These are phyloP conservation scores for Oceanodroma leucorhoa DNA, from an alignment of 2,797 vertebrate genomes.

Conservation along the genomic window DNA sequence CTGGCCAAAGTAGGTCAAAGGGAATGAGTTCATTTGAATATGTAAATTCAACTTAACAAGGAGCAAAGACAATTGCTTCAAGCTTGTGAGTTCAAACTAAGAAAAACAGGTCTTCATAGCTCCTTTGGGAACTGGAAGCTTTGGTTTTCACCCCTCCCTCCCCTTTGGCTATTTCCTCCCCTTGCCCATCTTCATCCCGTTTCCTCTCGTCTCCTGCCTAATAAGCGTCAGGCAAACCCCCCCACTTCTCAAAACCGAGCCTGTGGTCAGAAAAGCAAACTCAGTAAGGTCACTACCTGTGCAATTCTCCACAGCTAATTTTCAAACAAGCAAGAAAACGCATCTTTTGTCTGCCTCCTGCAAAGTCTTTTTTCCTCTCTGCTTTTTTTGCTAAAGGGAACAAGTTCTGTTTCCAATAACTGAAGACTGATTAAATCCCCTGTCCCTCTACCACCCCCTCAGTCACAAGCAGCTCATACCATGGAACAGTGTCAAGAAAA, in stretches of 20 bases:
- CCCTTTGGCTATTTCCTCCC: not conserved
- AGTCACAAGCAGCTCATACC: not conserved
- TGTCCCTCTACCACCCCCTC: not conserved
- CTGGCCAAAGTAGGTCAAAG: conserved; percentile 14
- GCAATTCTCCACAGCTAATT: not conserved
- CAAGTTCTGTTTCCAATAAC: not conserved
- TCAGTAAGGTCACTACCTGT: not conserved
- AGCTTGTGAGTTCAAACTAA: not conserved
- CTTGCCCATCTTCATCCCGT: not conserved
- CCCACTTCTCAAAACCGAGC: not conserved
- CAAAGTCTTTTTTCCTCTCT: not conserved
- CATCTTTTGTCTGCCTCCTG: not conserved
- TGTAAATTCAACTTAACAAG: not conserved
- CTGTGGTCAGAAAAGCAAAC: not conserved
- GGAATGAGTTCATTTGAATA: not conserved
- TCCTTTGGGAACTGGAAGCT: not conserved
- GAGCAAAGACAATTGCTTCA: not conserved
- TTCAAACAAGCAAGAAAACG: not conserved
- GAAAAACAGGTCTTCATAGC: not conserved
- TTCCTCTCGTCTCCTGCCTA: not conserved
- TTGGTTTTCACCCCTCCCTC: not conserved
- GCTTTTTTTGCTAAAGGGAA: not conserved
- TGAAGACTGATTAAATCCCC: not conserved
- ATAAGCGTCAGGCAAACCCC: not conserved
- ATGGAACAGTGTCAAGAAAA: not conserved